Evolutionary conservation across 2,888 invertebrate species (phyloP).

Genomic region (Leptopilina syphax): DNA sequence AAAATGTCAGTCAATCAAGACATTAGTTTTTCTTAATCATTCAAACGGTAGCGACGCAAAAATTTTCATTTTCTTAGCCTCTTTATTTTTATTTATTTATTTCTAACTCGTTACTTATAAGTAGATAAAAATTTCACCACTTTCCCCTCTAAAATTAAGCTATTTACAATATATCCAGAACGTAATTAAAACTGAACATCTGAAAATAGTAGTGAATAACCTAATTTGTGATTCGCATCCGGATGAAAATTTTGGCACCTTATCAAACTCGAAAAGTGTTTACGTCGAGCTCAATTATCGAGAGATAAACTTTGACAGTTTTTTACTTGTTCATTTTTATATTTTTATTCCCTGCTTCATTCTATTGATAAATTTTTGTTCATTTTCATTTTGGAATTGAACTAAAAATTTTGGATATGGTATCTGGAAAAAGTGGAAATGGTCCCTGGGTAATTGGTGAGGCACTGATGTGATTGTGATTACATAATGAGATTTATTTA

Average conservation of each 20-base stretch:
- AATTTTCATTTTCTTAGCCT: not conserved
- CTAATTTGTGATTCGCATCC: conserved; percentile 9
- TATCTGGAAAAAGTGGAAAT: conserved; percentile 46
- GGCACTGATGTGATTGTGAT: conserved; percentile 41
- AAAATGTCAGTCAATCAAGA: conserved; percentile 27
- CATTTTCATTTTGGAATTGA: not conserved
- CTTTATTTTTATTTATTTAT: not conserved
- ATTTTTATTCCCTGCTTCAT: not conserved
- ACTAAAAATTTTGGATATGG: conserved; percentile 47
- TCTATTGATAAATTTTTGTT: not conserved
- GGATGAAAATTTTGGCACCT: conserved; percentile 10
- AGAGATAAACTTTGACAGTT: not conserved
- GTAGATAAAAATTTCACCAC: not conserved
- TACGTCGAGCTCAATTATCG: no score
- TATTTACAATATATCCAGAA: not conserved
- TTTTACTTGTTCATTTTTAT: not conserved
- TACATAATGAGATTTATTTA: conserved; percentile 40
- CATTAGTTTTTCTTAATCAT: conserved; percentile 16
- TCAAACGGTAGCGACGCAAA: conserved; percentile 7
- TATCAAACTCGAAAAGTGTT: conserved; percentile 26
- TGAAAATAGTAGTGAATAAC: not conserved
- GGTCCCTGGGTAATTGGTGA: conserved; percentile 54
- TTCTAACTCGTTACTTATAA: not conserved
- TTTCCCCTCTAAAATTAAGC: not conserved
- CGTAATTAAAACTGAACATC: not conserved